These are phyloP conservation scores for Neocrepidodera transversa DNA, from an alignment of 2,888 invertebrate species.

Conservation along the genomic window DNA sequence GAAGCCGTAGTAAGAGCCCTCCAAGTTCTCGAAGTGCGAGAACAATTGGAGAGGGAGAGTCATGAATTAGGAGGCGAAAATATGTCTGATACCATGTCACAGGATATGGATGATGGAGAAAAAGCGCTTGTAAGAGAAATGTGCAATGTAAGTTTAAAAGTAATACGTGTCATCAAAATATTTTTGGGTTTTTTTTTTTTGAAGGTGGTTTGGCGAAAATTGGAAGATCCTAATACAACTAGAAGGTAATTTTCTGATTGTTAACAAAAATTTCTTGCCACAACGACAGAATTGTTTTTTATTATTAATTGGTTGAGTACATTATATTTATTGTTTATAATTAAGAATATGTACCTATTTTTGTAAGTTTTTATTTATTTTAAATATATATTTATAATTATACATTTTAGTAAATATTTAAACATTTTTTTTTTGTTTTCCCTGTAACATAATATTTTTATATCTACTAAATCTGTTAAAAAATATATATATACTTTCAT, in stretches of 20 bases:
- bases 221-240: constrained; percentile 75
- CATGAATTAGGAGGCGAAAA: constrained; percentile 47
- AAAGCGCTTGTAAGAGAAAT: constrained; percentile 93
- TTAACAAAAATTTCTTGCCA: constrained; percentile 25
- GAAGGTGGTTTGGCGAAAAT: constrained; percentile 87
- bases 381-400: constrained; percentile 21
- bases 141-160: constrained; percentile 82
- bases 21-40: constrained; percentile 78
- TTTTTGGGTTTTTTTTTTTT: constrained; percentile 36
- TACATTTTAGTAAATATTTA: constrained; percentile 4
- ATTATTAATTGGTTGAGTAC: not conserved
- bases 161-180: not conserved
- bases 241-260: constrained; percentile 36
- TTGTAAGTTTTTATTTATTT: constrained; percentile 23
- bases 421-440: too few species aligned
- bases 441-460: too few species aligned
- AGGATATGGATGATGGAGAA: constrained; percentile 84
- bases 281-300: not conserved
- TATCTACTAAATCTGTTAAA: too few species aligned
- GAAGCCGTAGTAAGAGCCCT: constrained; percentile 93
- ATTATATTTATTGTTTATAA: constrained; percentile 20
- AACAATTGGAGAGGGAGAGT: constrained; percentile 79
- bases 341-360: constrained; percentile 6
- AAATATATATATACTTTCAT: too few species aligned
- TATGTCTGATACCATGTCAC: constrained; percentile 57